These are phyloP conservation scores for Lochmaea capreae DNA, from an alignment of 2,888 invertebrate species.

Conservation along the genomic window DNA sequence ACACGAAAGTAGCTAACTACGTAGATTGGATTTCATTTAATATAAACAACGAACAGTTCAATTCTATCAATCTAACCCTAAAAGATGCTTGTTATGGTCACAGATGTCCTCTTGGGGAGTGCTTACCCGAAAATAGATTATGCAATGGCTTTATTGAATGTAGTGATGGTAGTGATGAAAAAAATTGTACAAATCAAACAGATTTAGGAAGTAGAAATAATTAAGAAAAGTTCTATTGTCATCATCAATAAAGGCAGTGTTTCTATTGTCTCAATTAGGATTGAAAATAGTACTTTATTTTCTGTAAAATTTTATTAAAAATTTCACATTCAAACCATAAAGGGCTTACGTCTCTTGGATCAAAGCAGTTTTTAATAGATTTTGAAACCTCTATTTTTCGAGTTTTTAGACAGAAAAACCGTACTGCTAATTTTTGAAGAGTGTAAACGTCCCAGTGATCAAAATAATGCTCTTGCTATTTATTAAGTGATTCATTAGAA, in stretches of 20 bases:
- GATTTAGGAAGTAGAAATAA: background rate
- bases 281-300: background rate
- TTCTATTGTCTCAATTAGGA: background rate
- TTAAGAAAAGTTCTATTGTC: background rate
- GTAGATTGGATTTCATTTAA: slow-evolving; percentile 77
- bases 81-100: slow-evolving; percentile 72
- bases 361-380: too few species aligned
- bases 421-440: too few species aligned
- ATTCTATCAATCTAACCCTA: slow-evolving; percentile 42
- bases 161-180: slow-evolving; percentile 80
- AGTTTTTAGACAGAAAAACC: too few species aligned
- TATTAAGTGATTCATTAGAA: background rate
- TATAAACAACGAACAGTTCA: slow-evolving; percentile 59
- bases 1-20: slow-evolving; percentile 83
- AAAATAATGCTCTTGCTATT: too few species aligned
- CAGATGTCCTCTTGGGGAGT: slow-evolving; percentile 81
- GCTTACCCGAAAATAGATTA: slow-evolving; percentile 75
- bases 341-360: background rate
- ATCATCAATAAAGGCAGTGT: background rate
- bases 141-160: slow-evolving; percentile 86
- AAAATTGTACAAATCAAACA: slow-evolving; percentile 66
- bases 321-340: background rate
- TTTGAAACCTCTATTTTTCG: too few species aligned
- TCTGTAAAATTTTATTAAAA: background rate
- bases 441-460: too few species aligned